A percentile compares a stretch with the other conserved stretches of the same genome.
phyloP scores from a whole-genome alignment of 2,888 invertebrate species.

The Leptarthrus brevirostris region DNA sequence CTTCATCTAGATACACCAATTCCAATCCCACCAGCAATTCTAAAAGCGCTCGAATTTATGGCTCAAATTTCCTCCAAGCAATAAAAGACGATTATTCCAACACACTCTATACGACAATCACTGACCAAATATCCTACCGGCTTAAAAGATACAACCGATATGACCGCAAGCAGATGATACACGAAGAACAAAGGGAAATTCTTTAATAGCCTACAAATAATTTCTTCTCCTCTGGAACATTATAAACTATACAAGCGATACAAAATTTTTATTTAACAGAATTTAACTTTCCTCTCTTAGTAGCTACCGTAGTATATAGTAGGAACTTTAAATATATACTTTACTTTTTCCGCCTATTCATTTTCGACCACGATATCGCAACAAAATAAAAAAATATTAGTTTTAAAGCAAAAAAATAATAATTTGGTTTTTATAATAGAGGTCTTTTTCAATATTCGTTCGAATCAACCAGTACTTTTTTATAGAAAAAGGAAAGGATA shows the following conservation, averaged over 20 bases:
- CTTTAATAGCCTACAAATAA: conserved; percentile 25
- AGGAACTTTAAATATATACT: conserved; percentile 11
- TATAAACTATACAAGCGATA: conserved; percentile 53
- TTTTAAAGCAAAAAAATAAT: conserved; percentile 33
- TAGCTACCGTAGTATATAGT: background rate
- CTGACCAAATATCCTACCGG: conserved; percentile 12
- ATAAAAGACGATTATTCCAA: conserved; percentile 50
- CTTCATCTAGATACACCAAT: conserved; percentile 82
- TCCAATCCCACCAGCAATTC: conserved; percentile 81
- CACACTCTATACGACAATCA: background rate
- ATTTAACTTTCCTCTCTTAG: conserved; percentile 17
- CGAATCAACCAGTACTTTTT: no score
- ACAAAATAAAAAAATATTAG: conserved; percentile 42
- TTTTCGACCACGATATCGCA: conserved; percentile 37
- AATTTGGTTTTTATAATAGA: no score
- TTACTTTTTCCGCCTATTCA: background rate
- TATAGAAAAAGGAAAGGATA: no score
- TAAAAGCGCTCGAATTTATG: conserved; percentile 78
- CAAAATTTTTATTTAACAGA: conserved; percentile 50
- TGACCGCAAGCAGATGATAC: conserved; percentile 19
- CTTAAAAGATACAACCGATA: background rate
- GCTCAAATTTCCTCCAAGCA: conserved; percentile 72
- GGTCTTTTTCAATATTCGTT: no score
- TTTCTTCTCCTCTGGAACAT: conserved; percentile 20
- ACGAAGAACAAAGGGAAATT: conserved; percentile 12